Conservation (phyloP, 2,888 invertebrate species). For the Amphipoea oculea region DNA sequence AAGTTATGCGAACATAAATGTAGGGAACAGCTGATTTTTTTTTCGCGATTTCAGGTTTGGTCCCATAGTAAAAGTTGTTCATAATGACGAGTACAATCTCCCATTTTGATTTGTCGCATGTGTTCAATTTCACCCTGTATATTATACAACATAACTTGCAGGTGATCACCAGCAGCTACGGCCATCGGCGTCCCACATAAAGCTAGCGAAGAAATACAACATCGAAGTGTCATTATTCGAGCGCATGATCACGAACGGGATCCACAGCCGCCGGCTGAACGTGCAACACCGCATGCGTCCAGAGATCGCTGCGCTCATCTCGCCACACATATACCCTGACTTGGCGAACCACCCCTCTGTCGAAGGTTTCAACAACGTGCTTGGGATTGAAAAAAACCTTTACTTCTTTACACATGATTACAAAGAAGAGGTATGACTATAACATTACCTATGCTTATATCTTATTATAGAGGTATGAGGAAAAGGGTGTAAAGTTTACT, state of each 20-base stretch:
- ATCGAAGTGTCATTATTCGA: slow-evolving; percentile 96
- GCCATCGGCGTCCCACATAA: slow-evolving; percentile 93
- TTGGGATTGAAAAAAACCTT: slow-evolving; percentile 91
- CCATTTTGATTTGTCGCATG: no score
- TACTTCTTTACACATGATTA: slow-evolving; percentile 93
- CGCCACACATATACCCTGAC: slow-evolving; percentile 93
- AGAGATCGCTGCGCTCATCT: slow-evolving; percentile 87
- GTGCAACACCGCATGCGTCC: slow-evolving; percentile 96
- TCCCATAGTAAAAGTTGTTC: no score
- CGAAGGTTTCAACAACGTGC: slow-evolving; percentile 88
- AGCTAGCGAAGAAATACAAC: slow-evolving; percentile 91
- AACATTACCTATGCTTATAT: background rate
- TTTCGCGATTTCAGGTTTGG: no score
- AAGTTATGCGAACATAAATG: no score
- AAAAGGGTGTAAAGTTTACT: no score
- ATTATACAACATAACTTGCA: slow-evolving; percentile 61
- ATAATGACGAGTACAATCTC: no score
- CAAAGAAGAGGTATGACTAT: slow-evolving; percentile 87
- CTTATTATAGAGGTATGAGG: background rate
- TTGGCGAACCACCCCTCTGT: slow-evolving; percentile 92
- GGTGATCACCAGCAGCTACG: slow-evolving; percentile 95
- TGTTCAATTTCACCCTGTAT: no score
- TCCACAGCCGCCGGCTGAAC: slow-evolving; percentile 91
- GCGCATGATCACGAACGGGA: slow-evolving; percentile 93
- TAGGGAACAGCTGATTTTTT: no score